Base-by-base conservation (phyloP, 2,797 vertebrate genomes). In the Gymnopithys bicolor region DNA sequence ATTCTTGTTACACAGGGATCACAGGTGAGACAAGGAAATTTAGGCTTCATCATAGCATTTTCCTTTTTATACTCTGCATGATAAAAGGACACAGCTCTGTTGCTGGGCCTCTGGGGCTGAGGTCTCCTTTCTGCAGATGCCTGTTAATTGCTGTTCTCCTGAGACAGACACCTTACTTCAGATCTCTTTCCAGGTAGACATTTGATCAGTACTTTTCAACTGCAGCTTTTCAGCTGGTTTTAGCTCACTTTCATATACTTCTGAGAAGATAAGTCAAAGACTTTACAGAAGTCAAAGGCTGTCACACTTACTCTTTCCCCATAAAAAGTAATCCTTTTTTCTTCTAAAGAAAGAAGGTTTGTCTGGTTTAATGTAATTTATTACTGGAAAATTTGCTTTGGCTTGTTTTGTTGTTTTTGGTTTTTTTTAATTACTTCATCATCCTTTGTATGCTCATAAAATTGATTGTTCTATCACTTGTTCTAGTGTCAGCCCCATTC, bases 141-240 rank as follows among this genome's bases (percentile, higher is more conserved):
- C 84, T 96, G 78, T 92, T 97, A 97, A 97, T 97, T 96, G 95
- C 84, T 94, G 58, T 66, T 88, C 94, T 95, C 69, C 94, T 94
- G 91, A 96, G 96, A 96, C 87, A 95, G 89, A 83, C 66, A 58
- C 55, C 25, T 66, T 55, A 19, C 23, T 87, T 94, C 52, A 52
- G 37, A 77, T 89, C 32, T 85, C n/a, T 64, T 89, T 49, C 64
- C 45, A 53, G 23, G 23, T 35, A 86, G 67, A 89, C 19, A 9
- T 78, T 90, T 78, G 56, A 84, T 89, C 60, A 83, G 46, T 43
- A 52, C 28, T 93, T 92, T 74, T 67, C 64, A 85, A 11, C 15
- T 48, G 45, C 33, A 81, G n/a, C 37, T 68, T 89, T 92, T 89
- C 56, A 80, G 52, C 64, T 87, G 46, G 14, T 92, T 92, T 89